These are phyloP conservation scores for Aporrectodea caliginosa DNA, from an alignment of 1,140 invertebrate species.

Conservation along the genomic window DNA sequence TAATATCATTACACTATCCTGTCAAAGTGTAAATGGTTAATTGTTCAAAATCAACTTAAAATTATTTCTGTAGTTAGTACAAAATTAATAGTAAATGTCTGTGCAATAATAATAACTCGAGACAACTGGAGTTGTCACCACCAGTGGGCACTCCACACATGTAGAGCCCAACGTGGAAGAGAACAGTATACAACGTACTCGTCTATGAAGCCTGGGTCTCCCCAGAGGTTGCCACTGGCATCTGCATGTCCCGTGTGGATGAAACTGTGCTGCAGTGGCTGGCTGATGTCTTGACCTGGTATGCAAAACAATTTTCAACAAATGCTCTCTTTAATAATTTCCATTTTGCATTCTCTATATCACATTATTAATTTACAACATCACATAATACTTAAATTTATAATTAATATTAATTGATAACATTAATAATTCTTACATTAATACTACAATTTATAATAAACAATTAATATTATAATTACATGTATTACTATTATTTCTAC, in stretches of 20 bases:
- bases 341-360: too few relatives aligned
- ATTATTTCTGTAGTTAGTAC: too few relatives aligned
- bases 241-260: constrained; percentile 70
- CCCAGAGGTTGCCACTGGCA: constrained; percentile 70
- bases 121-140: not conserved
- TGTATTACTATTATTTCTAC: too few relatives aligned
- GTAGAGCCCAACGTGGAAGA: not conserved
- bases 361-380: too few relatives aligned
- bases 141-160: not conserved
- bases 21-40: not conserved
- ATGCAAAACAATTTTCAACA: too few relatives aligned
- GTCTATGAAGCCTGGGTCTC: constrained; percentile 75
- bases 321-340: too few relatives aligned
- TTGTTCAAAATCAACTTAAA: not conserved
- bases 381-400: too few relatives aligned
- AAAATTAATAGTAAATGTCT: not conserved
- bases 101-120: not conserved
- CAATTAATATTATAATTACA: too few relatives aligned
- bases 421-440: too few relatives aligned
- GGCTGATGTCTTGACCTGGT: constrained; percentile 52
- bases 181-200: constrained; percentile 54
- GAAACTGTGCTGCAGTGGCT: constrained; percentile 71
- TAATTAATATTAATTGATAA: too few relatives aligned
- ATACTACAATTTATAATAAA: too few relatives aligned
- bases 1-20: too few relatives aligned